Evolutionary conservation across 1,140 invertebrate genomes (phyloP).

Genomic region (Dendroctonus ponderosae): DNA sequence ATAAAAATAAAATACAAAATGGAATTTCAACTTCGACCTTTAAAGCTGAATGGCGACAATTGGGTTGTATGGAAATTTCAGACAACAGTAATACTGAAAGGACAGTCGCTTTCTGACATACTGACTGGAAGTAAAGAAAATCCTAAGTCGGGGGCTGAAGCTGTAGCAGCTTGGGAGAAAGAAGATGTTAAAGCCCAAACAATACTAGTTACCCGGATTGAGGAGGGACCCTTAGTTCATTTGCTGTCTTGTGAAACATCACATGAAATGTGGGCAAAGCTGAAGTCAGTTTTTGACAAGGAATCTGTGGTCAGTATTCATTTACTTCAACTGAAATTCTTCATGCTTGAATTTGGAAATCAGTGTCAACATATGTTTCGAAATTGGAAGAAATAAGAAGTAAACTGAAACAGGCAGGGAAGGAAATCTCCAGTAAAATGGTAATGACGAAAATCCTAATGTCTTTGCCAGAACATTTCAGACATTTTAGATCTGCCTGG

Average conservation of each 20-base stretch:
- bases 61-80: too few relatives aligned
- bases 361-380: conserved; percentile 36
- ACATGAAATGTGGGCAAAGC: conserved; percentile 45
- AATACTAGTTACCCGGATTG: conserved; percentile 24
- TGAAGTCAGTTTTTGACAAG: conserved; percentile 40
- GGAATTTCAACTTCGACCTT: too few relatives aligned
- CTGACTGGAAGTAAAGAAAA: too few relatives aligned
- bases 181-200: too few relatives aligned
- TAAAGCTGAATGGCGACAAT: too few relatives aligned
- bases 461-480: conserved; percentile 41
- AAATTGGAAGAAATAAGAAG: conserved; percentile 40
- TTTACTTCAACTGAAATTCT: conserved; percentile 22
- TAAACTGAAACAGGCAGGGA: conserved; percentile 40
- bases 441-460: conserved; percentile 45
- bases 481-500: conserved; percentile 42
- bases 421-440: conserved; percentile 41
- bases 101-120: too few relatives aligned
- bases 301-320: conserved; percentile 24
- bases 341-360: conserved; percentile 14
- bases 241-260: conserved; percentile 43
- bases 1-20: too few relatives aligned
- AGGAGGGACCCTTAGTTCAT: conserved; percentile 37
- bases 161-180: too few relatives aligned
- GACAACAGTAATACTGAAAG: too few relatives aligned
- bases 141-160: too few relatives aligned